These are phyloP conservation scores for Silurus asotus DNA, from an alignment of 2,113 vertebrate species.

Conservation along the genomic window DNA sequence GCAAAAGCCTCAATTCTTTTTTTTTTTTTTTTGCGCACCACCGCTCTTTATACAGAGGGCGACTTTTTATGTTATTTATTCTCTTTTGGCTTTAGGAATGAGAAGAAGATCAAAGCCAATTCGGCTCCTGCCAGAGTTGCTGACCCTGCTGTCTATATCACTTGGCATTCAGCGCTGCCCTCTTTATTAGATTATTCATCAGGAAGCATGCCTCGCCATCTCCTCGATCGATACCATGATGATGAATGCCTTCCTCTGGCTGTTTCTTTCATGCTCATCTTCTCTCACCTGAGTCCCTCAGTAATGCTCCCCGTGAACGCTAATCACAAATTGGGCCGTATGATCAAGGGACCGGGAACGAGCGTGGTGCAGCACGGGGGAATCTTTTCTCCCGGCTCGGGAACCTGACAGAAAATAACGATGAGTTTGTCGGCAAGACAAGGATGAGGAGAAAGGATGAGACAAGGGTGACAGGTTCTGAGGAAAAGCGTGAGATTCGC, in stretches of 20 bases:
- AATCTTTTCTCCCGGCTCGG: background rate
- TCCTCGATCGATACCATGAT: constrained; percentile 44
- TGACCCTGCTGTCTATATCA: constrained; percentile 42
- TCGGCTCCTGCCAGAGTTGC: constrained; percentile 23
- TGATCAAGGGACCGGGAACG: constrained; percentile 12
- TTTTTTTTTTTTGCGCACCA: background rate
- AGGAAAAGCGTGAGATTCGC: background rate
- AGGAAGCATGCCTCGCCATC: constrained; percentile 32
- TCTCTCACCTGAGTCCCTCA: constrained; percentile 31
- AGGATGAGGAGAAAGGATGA: constrained; percentile 18
- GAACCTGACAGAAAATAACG: constrained; percentile 17
- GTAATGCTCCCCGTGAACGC: background rate
- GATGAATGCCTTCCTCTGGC: constrained; percentile 47
- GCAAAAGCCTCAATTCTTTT: background rate
- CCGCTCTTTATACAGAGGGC: background rate
- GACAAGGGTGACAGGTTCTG: constrained; percentile 10
- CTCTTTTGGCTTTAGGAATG: constrained; percentile 45
- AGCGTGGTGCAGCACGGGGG: background rate
- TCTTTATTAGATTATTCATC: constrained; percentile 58
- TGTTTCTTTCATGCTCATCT: background rate
- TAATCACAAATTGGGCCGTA: constrained; percentile 5
- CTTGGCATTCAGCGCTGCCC: constrained; percentile 46
- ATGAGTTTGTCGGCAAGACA: constrained; percentile 1
- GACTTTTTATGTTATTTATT: constrained; percentile 33
- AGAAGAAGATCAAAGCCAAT: constrained; percentile 42